These are phyloP conservation scores for Mormyrus hasselquistii DNA, from an alignment of 2,797 vertebrate species.

Conservation along the genomic window DNA sequence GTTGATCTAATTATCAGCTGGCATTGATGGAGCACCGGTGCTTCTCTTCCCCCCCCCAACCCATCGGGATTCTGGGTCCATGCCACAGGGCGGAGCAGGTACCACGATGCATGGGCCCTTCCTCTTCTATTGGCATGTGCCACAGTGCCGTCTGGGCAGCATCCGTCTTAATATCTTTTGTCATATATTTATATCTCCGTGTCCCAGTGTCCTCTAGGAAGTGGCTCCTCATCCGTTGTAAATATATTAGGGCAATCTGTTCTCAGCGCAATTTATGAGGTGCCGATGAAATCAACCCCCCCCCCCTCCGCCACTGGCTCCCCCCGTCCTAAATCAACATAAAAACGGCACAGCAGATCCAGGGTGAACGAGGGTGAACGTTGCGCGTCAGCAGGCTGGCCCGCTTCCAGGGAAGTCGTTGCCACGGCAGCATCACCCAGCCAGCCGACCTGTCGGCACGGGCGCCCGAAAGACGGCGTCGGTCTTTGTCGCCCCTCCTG, in stretches of 20 bases:
- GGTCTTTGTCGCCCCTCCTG: not conserved
- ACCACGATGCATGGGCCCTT: constrained; percentile 40
- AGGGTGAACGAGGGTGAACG: not conserved
- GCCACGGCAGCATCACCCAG: not conserved
- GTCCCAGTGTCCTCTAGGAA: constrained; percentile 38
- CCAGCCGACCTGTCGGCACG: no score
- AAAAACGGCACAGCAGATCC: not conserved
- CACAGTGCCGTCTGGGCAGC: constrained; percentile 29
- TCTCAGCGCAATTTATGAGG: constrained; percentile 37
- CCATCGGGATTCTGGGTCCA: constrained; percentile 40
- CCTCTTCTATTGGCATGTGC: constrained; percentile 48
- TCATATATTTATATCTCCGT: constrained; percentile 33
- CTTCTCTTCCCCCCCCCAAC: constrained; percentile 51
- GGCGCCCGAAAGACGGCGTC: not conserved
- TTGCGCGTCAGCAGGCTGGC: not conserved
- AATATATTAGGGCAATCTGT: constrained; percentile 40
- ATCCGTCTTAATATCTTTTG: constrained; percentile 48
- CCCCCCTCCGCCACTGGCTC: not conserved
- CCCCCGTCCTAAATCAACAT: constrained; percentile 18
- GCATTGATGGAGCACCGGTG: constrained; percentile 78
- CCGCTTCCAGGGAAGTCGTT: not conserved
- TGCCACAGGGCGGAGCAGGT: constrained; percentile 50
- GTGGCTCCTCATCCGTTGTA: constrained; percentile 38
- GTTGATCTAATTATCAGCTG: constrained; percentile 88
- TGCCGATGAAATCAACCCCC: constrained; percentile 20